Evolutionary conservation across 2,113 vertebrate genomes (phyloP).

Genomic region (Heterotilapia buettikoferi): DNA sequence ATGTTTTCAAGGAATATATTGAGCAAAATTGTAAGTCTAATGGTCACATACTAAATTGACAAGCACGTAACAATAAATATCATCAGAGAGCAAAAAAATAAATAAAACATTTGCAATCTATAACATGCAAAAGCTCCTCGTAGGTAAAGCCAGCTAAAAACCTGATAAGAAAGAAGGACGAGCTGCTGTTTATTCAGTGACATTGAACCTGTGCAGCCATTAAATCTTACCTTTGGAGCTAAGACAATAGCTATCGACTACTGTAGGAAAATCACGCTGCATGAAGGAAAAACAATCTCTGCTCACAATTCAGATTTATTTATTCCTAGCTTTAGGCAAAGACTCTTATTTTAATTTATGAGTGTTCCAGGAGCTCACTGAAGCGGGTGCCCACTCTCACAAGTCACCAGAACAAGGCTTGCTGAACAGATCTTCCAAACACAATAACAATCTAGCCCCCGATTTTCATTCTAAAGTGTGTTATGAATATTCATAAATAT

Average conservation of each 20-base stretch:
- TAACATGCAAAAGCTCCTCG: background rate
- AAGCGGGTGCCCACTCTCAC: slow-evolving; percentile 47
- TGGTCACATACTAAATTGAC: background rate
- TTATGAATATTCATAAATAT: slow-evolving; percentile 66
- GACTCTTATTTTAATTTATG: slow-evolving; percentile 70
- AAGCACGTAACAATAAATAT: background rate
- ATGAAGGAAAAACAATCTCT: slow-evolving; percentile 66
- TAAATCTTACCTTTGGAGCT: slow-evolving; percentile 60
- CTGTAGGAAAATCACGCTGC: slow-evolving; percentile 48
- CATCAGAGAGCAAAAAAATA: background rate
- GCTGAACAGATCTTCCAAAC: slow-evolving; percentile 43
- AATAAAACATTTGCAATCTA: background rate
- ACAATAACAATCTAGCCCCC: slow-evolving; percentile 41
- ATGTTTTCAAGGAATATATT: background rate
- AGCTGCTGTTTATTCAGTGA: slow-evolving; percentile 7
- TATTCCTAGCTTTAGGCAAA: slow-evolving; percentile 72
- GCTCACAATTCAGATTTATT: slow-evolving; percentile 67
- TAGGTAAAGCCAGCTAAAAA: background rate
- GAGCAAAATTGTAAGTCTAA: background rate
- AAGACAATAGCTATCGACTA: slow-evolving; percentile 62
- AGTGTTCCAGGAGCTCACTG: slow-evolving; percentile 54
- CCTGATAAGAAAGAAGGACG: slow-evolving; percentile 22
- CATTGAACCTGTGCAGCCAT: slow-evolving; percentile 38
- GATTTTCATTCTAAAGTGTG: slow-evolving; percentile 45
- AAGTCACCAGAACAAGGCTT: slow-evolving; percentile 40